phyloP scores from a whole-genome alignment of 1,140 invertebrate species.

The Plectrocnemia conspersa region DNA sequence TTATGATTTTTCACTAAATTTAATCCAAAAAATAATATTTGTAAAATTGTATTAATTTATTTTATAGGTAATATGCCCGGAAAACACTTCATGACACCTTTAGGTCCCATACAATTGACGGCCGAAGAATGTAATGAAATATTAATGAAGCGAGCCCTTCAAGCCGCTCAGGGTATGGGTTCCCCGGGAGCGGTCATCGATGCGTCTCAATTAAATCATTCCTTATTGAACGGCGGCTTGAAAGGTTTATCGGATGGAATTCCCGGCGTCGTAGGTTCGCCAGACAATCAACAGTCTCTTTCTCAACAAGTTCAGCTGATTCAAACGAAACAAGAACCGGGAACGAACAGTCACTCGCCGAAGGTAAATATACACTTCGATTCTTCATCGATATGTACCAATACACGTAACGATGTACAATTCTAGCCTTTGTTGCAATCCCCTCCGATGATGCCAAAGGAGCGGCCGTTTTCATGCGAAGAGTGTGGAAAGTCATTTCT shows the following conservation, averaged over 20 bases:
- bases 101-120: conserved; percentile 65
- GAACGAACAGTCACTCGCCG: conserved; percentile 55
- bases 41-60: neutral
- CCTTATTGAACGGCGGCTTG: conserved; percentile 45
- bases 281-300: conserved; percentile 41
- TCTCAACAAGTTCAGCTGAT: conserved; percentile 49
- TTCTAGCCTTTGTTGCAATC: conserved; percentile 42
- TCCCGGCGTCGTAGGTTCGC: conserved; percentile 41
- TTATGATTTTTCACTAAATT: too few species aligned
- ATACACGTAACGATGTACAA: neutral
- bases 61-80: conserved; percentile 36
- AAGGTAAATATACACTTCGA: conserved; percentile 41
- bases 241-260: conserved; percentile 38
- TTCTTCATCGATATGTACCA: conserved; percentile 12
- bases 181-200: conserved; percentile 47
- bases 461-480: conserved; percentile 72
- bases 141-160: conserved; percentile 61
- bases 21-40: too few species aligned
- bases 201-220: conserved; percentile 47
- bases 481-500: conserved; percentile 80
- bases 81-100: conserved; percentile 58
- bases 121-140: conserved; percentile 75
- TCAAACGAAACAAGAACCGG: conserved; percentile 56
- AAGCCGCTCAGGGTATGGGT: conserved; percentile 45
- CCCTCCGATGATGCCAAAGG: conserved; percentile 49